Percentiles rank a stretch among this genome's conserved stretches.
Evolutionary conservation across 2,113 vertebrate genomes (phyloP).

Genomic region (Willisornis vidua): DNA sequence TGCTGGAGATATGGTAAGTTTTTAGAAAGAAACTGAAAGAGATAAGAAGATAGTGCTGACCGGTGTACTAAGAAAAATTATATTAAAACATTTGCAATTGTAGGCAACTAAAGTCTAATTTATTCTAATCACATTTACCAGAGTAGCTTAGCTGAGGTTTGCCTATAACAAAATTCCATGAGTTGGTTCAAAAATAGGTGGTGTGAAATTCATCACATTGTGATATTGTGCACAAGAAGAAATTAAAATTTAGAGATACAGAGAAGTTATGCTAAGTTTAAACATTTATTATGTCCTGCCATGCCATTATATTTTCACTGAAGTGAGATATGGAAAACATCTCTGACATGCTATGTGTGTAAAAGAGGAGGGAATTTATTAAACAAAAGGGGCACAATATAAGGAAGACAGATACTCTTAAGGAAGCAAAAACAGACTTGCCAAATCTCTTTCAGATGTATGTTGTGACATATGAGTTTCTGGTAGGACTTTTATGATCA

Average conservation of each 20-base stretch:
- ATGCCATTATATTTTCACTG: background rate
- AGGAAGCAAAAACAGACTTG: background rate
- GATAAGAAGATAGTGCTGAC: background rate
- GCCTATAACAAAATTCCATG: conserved; percentile 4
- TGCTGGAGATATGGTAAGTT: background rate
- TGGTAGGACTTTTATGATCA: background rate
- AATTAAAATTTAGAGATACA: background rate
- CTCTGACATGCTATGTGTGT: fast-evolving
- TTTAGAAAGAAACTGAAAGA: background rate
- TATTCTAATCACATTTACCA: conserved; percentile 1
- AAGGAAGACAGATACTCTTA: background rate
- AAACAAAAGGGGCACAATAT: background rate
- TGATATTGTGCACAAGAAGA: background rate
- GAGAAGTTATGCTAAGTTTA: background rate
- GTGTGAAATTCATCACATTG: background rate
- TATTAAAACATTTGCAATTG: background rate
- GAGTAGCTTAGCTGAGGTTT: background rate
- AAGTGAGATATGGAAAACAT: background rate
- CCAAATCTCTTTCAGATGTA: background rate
- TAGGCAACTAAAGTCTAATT: background rate
- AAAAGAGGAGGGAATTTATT: background rate
- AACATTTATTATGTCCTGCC: background rate
- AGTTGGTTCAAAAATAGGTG: background rate
- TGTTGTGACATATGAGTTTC: background rate
- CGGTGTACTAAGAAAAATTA: background rate